Conservation (phyloP, 2,797 vertebrate species). For the Notolepis coatsorum region DNA sequence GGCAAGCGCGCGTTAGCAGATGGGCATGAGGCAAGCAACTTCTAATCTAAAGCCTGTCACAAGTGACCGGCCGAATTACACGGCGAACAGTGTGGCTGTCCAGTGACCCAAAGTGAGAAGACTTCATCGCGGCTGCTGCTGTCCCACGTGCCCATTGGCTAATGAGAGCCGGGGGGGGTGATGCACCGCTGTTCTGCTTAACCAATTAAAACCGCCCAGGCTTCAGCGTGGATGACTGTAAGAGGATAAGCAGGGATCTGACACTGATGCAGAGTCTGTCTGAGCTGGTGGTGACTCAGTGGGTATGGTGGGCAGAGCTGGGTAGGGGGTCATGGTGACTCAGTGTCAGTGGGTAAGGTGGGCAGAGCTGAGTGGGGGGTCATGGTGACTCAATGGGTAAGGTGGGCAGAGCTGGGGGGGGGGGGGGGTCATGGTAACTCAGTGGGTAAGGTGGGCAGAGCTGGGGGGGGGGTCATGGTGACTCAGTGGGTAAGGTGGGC, state of each 20-base stretch:
- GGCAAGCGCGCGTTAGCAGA: constrained; percentile 21
- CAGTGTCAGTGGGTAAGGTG: too few species aligned
- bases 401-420: too few species aligned
- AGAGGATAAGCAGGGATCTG: constrained; percentile 54
- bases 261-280: constrained; percentile 34
- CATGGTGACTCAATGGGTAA: too few species aligned
- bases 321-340: too few species aligned
- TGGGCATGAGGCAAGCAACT: not conserved
- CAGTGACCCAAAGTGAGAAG: constrained; percentile 11
- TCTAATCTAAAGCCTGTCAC: constrained; percentile 19
- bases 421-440: too few species aligned
- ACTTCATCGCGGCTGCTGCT: constrained; percentile 18
- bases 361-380: too few species aligned
- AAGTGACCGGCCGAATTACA: constrained; percentile 33
- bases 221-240: constrained; percentile 46
- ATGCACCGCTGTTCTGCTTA: constrained; percentile 54
- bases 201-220: constrained; percentile 71
- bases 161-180: constrained; percentile 49
- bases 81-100: constrained; percentile 16
- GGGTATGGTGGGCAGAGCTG: too few species aligned
- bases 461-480: too few species aligned
- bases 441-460: too few species aligned
- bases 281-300: constrained; percentile 31
- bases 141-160: constrained; percentile 30
- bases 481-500: too few species aligned